These are phyloP conservation scores for Epirrhoe alternata DNA, from an alignment of 2,888 invertebrate species.

Conservation along the genomic window DNA sequence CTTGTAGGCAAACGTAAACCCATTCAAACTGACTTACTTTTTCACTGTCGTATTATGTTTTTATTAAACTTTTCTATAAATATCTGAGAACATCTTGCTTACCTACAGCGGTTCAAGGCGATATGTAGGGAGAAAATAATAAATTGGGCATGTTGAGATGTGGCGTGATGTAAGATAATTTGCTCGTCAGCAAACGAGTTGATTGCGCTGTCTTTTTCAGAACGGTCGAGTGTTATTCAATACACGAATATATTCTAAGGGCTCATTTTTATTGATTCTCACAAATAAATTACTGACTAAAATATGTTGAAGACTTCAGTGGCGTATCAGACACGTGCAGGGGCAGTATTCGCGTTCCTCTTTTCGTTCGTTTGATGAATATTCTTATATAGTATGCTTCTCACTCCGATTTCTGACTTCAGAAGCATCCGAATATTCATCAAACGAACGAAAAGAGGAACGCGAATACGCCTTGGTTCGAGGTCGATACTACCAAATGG, in stretches of 20 bases:
- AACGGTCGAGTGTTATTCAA: conserved; percentile 39
- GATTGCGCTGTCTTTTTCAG: conserved; percentile 53
- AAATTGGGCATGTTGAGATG: conserved; percentile 14
- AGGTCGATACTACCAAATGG: too few species aligned
- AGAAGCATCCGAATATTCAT: too few species aligned
- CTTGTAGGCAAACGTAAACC: too few species aligned
- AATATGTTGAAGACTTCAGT: background rate
- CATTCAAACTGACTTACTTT: too few species aligned
- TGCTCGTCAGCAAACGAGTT: conserved; percentile 54
- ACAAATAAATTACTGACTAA: background rate
- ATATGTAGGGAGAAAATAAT: conserved; percentile 13
- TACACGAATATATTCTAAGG: conserved; percentile 18
- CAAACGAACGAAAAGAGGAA: too few species aligned
- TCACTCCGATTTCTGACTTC: too few species aligned
- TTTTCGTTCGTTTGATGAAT: too few species aligned
- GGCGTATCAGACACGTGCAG: background rate
- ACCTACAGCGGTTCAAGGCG: background rate
- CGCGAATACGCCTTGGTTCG: too few species aligned
- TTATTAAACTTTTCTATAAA: background rate
- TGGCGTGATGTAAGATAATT: conserved; percentile 55
- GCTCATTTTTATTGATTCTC: conserved; percentile 31
- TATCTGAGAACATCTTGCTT: background rate
- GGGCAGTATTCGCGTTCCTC: too few species aligned
- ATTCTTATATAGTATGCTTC: too few species aligned
- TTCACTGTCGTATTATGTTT: background rate